A percentile compares a stretch with the other conserved stretches of the same genome.
Evolutionary conservation across 1,140 invertebrate species (phyloP).

Genomic region (Megalopta genalis): DNA sequence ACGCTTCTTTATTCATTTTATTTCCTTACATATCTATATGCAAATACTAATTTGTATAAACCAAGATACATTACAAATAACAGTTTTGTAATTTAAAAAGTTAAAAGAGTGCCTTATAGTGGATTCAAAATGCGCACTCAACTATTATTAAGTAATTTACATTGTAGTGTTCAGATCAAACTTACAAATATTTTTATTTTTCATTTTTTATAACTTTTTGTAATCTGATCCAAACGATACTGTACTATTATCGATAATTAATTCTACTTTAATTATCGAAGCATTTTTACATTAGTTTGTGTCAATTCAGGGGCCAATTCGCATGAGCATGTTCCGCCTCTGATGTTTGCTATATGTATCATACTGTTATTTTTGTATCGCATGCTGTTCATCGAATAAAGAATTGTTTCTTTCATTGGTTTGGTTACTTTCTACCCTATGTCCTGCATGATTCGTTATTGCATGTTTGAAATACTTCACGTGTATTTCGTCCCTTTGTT

Average conservation of each 20-base stretch:
- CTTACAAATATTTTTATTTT: not conserved
- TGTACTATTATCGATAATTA: slow-evolving; percentile 12
- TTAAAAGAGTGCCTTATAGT: slow-evolving; percentile 27
- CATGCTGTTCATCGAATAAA: slow-evolving; percentile 78
- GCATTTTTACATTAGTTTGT: slow-evolving; percentile 34
- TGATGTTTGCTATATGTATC: slow-evolving; percentile 64
- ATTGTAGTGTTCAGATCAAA: slow-evolving; percentile 9
- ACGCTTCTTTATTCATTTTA: slow-evolving; percentile 22
- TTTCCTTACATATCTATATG: not conserved
- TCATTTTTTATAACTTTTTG: not conserved
- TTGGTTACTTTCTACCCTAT: slow-evolving; percentile 75
- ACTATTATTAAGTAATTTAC: slow-evolving; percentile 30
- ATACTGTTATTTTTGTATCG: slow-evolving; percentile 74
- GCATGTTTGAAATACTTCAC: slow-evolving; percentile 34
- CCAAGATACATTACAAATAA: not conserved
- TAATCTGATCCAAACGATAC: slow-evolving; percentile 8
- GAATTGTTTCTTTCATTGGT: slow-evolving; percentile 76
- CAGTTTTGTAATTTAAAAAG: slow-evolving; percentile 5
- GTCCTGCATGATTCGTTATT: slow-evolving; percentile 68
- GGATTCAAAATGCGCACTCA: slow-evolving; percentile 23
- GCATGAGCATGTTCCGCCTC: slow-evolving; percentile 69
- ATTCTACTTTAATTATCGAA: slow-evolving; percentile 19
- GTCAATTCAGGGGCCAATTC: slow-evolving; percentile 46
- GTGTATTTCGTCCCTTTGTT: not conserved
- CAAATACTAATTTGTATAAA: slow-evolving; percentile 17